Conservation (phyloP, 2,113 vertebrate species). For the Chaetura pelagica region DNA sequence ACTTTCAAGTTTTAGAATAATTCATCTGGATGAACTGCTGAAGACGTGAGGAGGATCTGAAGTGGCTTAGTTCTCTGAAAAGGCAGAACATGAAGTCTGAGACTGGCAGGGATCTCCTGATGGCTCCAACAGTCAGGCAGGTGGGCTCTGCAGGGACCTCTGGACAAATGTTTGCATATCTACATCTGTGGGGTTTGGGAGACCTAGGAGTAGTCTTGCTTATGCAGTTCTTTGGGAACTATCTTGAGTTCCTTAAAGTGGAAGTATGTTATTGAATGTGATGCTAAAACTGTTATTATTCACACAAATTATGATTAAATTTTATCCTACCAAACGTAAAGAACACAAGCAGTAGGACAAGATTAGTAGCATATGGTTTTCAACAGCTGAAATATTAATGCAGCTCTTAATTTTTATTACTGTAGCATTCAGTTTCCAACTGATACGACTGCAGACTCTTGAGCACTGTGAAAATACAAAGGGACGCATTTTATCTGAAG, state of each 20-base stretch:
- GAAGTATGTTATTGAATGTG: not conserved
- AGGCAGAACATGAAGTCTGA: not conserved
- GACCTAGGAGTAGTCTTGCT: not conserved
- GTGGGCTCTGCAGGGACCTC: not conserved
- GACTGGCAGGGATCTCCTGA: not conserved
- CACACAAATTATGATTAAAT: not conserved
- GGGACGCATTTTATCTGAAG: not conserved
- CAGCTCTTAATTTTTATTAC: not conserved
- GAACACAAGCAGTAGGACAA: not conserved
- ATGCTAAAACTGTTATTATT: conserved; percentile 6
- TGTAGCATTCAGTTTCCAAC: not conserved
- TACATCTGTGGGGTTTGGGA: not conserved
- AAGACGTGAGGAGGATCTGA: not conserved
- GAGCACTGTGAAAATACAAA: not conserved
- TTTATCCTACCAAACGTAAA: not conserved
- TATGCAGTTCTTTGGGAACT: not conserved
- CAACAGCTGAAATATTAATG: not conserved
- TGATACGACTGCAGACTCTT: not conserved
- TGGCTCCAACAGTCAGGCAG: not conserved
- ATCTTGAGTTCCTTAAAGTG: not conserved
- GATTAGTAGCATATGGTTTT: not conserved
- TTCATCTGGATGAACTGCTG: not conserved
- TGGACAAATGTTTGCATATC: not conserved
- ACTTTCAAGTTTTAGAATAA: not conserved
- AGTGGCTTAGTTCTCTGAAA: not conserved